Percentiles rank a stretch among this genome's conserved stretches.
These are phyloP conservation scores for Fratercula arctica DNA, from an alignment of 2,797 vertebrate genomes.

Conservation along the genomic window DNA sequence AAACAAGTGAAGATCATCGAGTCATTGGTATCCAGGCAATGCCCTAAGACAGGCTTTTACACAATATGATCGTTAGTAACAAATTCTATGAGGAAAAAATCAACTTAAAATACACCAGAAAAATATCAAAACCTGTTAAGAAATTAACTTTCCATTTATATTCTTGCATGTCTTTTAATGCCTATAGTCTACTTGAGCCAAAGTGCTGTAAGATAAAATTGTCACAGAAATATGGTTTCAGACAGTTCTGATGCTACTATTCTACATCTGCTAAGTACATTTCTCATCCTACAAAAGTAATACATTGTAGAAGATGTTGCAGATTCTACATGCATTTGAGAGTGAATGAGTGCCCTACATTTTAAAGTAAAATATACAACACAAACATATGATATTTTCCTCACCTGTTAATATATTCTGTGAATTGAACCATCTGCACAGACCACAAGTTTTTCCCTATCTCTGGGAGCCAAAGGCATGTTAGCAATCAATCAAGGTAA, in stretches of 20 bases:
- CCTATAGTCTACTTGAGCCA: background rate
- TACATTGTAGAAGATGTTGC: background rate
- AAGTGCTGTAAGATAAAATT: background rate
- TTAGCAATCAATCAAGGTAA: background rate
- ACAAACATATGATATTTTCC: background rate
- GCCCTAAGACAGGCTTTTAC: background rate
- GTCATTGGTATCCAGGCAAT: background rate
- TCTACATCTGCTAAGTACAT: background rate
- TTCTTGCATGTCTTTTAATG: background rate
- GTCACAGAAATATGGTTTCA: background rate
- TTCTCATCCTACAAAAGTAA: background rate
- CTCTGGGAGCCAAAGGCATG: background rate
- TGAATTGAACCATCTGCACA: constrained; percentile 1
- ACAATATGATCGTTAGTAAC: background rate
- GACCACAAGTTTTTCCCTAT: background rate
- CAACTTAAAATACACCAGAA: background rate
- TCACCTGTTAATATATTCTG: background rate
- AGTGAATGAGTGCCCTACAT: background rate
- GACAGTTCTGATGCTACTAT: background rate
- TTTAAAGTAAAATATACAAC: background rate
- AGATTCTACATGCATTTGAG: background rate
- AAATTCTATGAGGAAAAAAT: background rate
- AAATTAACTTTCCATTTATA: background rate
- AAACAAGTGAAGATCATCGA: constrained; percentile 28
- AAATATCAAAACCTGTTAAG: background rate